Conservation (phyloP, 2,113 vertebrate species). For the Phrynosoma blainvillii region DNA sequence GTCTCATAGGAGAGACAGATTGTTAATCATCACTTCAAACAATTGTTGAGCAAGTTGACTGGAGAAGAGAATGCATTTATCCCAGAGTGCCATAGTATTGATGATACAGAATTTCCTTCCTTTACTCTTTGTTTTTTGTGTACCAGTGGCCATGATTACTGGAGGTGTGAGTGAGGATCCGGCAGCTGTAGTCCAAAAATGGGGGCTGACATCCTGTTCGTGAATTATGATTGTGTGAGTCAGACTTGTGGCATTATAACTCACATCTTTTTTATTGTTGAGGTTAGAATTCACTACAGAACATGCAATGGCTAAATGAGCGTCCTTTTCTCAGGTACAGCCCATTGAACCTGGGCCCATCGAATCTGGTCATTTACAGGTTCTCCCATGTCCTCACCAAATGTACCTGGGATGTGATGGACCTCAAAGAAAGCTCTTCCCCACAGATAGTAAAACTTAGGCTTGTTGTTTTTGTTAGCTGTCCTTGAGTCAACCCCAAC, state of each 20-base stretch:
- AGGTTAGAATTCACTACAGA: no score
- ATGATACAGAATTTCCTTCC: not conserved
- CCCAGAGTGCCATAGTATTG: not conserved
- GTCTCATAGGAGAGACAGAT: not conserved
- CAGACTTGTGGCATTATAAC: not conserved
- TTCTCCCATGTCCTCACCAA: no score
- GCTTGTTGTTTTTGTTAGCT: no score
- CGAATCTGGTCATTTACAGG: no score
- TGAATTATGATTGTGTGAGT: not conserved
- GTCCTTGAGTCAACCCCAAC: no score
- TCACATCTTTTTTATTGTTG: not conserved
- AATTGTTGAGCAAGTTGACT: not conserved
- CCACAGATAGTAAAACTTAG: no score
- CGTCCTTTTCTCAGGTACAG: no score
- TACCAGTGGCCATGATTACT: no score
- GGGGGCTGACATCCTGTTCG: not conserved
- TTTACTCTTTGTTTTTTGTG: not conserved
- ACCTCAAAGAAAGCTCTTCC: no score
- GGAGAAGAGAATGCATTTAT: not conserved
- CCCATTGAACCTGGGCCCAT: no score
- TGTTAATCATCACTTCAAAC: constrained; percentile 13
- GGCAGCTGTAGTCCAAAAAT: not conserved
- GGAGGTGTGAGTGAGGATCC: no score
- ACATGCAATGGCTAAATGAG: not conserved
- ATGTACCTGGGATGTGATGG: no score